Percentiles rank a stretch among this genome's conserved stretches.
Conservation (phyloP, 2,888 invertebrate genomes). For the Yponomeuta malinellus region DNA sequence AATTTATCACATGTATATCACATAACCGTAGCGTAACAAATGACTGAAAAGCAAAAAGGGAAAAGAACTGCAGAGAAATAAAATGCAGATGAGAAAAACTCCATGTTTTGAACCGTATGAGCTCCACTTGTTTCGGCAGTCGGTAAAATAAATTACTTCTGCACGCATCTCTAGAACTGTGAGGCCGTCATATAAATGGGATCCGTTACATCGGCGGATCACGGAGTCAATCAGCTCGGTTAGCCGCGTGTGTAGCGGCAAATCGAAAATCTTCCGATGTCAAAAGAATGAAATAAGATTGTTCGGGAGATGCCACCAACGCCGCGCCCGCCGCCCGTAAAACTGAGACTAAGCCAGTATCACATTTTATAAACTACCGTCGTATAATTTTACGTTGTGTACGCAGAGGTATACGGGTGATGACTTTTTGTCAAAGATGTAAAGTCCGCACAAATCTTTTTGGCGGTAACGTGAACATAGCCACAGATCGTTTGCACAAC, state of each 20-base stretch:
- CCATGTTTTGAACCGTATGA: not conserved
- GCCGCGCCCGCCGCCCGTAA: not conserved
- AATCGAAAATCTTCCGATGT: constrained; percentile 42
- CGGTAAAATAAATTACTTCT: not conserved
- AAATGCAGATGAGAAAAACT: not conserved
- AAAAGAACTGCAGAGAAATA: not conserved
- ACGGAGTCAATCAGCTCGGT: constrained; percentile 55
- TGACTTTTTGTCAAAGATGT: too few species aligned
- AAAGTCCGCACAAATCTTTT: too few species aligned
- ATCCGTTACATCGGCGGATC: constrained; percentile 27
- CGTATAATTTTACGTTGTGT: not conserved
- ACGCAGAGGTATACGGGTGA: not conserved
- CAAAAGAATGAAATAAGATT: constrained; percentile 14
- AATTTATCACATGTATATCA: too few species aligned
- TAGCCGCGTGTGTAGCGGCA: constrained; percentile 59
- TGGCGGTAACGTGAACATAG: too few species aligned
- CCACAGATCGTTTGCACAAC: too few species aligned
- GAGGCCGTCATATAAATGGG: constrained; percentile 8
- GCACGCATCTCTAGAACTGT: not conserved
- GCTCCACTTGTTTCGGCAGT: not conserved
- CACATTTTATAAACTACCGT: not conserved
- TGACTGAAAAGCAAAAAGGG: not conserved
- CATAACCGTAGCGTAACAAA: not conserved
- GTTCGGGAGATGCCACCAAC: not conserved
- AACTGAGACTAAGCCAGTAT: constrained; percentile 1